Conservation (phyloP, 2,797 vertebrate genomes). For the Enteromius viviparus region DNA sequence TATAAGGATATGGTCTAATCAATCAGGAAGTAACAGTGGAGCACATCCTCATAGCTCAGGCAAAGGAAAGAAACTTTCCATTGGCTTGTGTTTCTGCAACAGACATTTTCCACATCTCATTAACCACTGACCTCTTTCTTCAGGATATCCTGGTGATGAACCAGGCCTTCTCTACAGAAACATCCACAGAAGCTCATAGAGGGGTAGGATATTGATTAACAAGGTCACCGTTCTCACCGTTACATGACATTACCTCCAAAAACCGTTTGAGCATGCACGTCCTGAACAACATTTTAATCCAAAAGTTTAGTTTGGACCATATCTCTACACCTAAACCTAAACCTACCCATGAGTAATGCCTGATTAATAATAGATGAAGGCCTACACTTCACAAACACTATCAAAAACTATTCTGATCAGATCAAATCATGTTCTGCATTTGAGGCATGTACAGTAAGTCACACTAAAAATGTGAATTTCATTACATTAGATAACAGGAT, state of each 20-base stretch:
- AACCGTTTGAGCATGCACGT: neutral
- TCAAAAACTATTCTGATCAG: too few species aligned
- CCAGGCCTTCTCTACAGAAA: constrained; percentile 7
- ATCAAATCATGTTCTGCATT: too few species aligned
- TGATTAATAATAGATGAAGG: too few species aligned
- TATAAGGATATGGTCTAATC: constrained; percentile 44
- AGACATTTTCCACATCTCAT: constrained; percentile 37
- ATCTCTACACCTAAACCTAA: too few species aligned
- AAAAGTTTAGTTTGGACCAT: too few species aligned
- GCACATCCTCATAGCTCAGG: constrained; percentile 45
- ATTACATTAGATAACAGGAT: constrained; percentile 41
- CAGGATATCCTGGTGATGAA: constrained; percentile 43
- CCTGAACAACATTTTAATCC: too few species aligned
- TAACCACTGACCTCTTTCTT: constrained; percentile 34
- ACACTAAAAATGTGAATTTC: constrained; percentile 6
- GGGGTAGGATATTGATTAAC: neutral
- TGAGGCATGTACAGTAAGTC: too few species aligned
- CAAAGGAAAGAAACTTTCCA: constrained; percentile 35
- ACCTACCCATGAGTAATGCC: too few species aligned
- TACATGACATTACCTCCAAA: neutral
- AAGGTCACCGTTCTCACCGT: neutral
- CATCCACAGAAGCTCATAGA: neutral
- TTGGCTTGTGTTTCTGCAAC: neutral
- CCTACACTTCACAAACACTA: too few species aligned
- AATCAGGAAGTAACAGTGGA: constrained; percentile 47